These are phyloP conservation scores for Lissonota sp. DNA, from an alignment of 2,888 invertebrate species.

Conservation along the genomic window DNA sequence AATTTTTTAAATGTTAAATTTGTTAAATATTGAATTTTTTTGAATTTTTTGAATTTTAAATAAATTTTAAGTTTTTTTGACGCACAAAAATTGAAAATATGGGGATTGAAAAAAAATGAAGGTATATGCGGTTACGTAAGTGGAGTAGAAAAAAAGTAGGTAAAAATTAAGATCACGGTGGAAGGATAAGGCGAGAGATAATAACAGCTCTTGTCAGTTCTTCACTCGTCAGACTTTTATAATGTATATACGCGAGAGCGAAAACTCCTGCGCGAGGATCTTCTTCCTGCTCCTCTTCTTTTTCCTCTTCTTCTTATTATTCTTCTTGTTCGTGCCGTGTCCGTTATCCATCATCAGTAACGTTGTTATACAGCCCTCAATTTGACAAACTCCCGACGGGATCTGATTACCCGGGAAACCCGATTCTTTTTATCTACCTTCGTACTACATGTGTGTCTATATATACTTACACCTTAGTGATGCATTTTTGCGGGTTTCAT, in stretches of 20 bases:
- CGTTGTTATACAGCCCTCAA: slow-evolving; percentile 23
- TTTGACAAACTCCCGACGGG: slow-evolving; percentile 10
- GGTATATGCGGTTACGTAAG: too few species aligned
- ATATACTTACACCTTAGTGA: too few species aligned
- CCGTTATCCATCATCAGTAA: slow-evolving; percentile 32
- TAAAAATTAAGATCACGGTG: slow-evolving; percentile 23
- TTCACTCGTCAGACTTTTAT: neutral
- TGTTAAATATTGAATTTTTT: too few species aligned
- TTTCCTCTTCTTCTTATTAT: neutral
- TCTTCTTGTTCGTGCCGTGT: neutral
- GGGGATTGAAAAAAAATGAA: too few species aligned
- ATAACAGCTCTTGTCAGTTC: slow-evolving; percentile 29
- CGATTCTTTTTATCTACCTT: neutral
- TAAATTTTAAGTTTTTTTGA: too few species aligned
- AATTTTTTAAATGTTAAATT: too few species aligned
- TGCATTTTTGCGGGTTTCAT: too few species aligned
- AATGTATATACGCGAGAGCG: neutral
- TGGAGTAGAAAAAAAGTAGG: neutral
- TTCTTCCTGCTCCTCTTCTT: slow-evolving; percentile 25
- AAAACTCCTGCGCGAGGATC: slow-evolving; percentile 34
- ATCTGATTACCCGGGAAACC: slow-evolving; percentile 27
- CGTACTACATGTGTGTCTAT: too few species aligned
- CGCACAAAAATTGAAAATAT: too few species aligned
- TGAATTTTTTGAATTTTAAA: too few species aligned
- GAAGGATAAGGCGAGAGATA: slow-evolving; percentile 43